Conservation (phyloP, 1,140 invertebrate species). For the Saccostrea glomerata region DNA sequence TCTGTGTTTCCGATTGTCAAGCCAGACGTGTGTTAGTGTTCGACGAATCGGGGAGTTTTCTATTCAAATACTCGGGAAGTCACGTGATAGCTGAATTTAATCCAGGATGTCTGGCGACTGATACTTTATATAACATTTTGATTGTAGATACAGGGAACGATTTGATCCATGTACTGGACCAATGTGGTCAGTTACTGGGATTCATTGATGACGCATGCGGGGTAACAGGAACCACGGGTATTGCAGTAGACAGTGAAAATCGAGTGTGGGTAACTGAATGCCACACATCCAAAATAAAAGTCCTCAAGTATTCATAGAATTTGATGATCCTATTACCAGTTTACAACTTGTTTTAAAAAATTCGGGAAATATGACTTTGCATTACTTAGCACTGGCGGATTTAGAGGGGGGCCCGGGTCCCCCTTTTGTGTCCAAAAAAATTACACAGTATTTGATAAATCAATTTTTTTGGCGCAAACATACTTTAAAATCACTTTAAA, state of each 20-base stretch:
- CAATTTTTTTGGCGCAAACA: no score
- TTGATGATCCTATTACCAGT: no score
- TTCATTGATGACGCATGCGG: background rate
- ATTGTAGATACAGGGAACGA: background rate
- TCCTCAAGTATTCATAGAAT: background rate
- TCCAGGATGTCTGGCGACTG: conserved; percentile 4
- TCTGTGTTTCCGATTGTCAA: background rate
- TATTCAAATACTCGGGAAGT: conserved; percentile 12
- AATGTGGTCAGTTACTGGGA: background rate
- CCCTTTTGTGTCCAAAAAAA: no score
- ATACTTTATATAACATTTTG: background rate
- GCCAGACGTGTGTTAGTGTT: background rate
- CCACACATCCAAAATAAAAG: background rate
- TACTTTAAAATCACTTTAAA: no score
- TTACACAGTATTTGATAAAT: no score
- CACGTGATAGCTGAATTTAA: background rate
- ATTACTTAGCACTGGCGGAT: no score
- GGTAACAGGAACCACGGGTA: background rate
- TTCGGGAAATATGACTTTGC: no score
- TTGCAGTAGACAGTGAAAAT: conserved; percentile 2
- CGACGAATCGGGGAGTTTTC: background rate
- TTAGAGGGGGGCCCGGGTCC: no score
- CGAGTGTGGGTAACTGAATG: background rate
- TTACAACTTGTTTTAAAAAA: no score
- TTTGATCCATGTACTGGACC: background rate